Conservation (phyloP, 2,888 invertebrate species). For the Halocaridina rubra region DNA sequence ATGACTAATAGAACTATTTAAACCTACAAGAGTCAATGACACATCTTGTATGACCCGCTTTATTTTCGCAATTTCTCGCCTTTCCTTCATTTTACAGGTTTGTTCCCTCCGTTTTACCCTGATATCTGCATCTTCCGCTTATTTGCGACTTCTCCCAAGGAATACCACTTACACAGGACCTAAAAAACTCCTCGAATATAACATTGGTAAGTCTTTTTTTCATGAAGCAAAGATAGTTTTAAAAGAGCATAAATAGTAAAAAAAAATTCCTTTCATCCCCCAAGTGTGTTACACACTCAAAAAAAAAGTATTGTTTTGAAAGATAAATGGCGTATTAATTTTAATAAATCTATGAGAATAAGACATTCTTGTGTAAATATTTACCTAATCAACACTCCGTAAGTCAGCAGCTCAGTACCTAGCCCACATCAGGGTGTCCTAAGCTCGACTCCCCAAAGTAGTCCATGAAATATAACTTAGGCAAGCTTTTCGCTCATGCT, state of each 20-base stretch:
- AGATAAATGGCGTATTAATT: too few relatives aligned
- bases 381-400: too few relatives aligned
- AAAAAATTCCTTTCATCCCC: too few relatives aligned
- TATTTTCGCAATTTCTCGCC: background rate
- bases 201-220: constrained; percentile 40
- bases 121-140: constrained; percentile 38
- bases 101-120: constrained; percentile 48
- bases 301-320: too few relatives aligned
- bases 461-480: too few relatives aligned
- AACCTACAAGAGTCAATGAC: background rate
- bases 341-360: too few relatives aligned
- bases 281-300: too few relatives aligned
- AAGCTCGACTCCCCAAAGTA: too few relatives aligned
- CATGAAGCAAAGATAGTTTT: background rate
- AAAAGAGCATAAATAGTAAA: background rate
- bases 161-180: constrained; percentile 30
- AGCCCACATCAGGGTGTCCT: too few relatives aligned
- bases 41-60: background rate
- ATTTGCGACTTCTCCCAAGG: constrained; percentile 42
- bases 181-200: constrained; percentile 56
- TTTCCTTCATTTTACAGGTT: background rate
- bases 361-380: too few relatives aligned
- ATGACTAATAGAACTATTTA: background rate
- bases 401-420: too few relatives aligned
- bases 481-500: too few relatives aligned